These are phyloP conservation scores for Papilio xuthus DNA, from an alignment of 1,140 invertebrate genomes.

Conservation along the genomic window DNA sequence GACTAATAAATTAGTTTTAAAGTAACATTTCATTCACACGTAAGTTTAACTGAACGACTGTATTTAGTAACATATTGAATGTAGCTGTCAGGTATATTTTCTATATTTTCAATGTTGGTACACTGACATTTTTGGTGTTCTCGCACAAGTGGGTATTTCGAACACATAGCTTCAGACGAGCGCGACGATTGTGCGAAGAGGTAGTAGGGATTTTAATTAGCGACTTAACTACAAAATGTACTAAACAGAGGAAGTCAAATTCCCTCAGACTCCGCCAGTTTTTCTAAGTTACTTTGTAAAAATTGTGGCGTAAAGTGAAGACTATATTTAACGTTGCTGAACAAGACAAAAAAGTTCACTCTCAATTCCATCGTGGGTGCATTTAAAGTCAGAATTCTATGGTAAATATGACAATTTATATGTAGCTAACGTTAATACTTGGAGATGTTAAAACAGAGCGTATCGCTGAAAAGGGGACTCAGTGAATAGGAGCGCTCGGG, in stretches of 20 bases:
- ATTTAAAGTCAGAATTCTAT: background rate
- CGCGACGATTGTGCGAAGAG: too few species aligned
- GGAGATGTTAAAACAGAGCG: conserved; percentile 25
- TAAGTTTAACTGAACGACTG: background rate
- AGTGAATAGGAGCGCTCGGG: conserved; percentile 31
- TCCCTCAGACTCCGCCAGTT: too few species aligned
- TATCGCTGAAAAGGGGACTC: background rate
- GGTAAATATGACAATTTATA: conserved; percentile 1
- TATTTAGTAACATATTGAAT: too few species aligned
- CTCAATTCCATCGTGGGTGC: background rate
- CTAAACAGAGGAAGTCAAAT: too few species aligned
- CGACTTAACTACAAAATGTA: too few species aligned
- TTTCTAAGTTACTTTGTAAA: too few species aligned
- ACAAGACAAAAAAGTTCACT: background rate
- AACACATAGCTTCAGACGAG: too few species aligned
- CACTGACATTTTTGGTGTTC: too few species aligned
- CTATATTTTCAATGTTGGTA: too few species aligned
- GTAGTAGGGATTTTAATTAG: too few species aligned
- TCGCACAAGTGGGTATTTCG: too few species aligned
- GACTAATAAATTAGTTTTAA: conserved; percentile 2
- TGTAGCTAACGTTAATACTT: conserved; percentile 6
- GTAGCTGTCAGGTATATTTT: too few species aligned
- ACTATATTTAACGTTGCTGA: background rate
- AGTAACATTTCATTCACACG: conserved; percentile 7
- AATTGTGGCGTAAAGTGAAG: background rate